Evolutionary conservation across 2,113 vertebrate genomes (phyloP), one percentile per base, ranked within the genome.

Genomic region (Gasterosteus aculeatus): DNA sequence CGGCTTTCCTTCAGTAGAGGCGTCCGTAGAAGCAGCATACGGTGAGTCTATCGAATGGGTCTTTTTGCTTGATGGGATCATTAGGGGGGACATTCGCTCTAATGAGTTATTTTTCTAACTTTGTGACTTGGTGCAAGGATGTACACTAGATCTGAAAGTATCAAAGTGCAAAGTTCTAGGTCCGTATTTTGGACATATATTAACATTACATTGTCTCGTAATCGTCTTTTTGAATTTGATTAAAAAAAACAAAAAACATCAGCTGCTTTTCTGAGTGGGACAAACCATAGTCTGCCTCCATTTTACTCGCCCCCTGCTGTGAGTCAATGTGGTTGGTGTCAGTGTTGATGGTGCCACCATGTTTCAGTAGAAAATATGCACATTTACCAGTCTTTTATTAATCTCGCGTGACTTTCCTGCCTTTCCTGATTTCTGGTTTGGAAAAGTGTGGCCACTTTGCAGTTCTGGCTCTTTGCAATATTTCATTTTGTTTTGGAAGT

Each of bases 41-140:
- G 90, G 93, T 94, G 65, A 89, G 92, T 82, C 54, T 63, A 54
- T 69, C 41, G 11, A 5, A 63, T 19, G 3, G 26, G 8, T 42
- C 8, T 41, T n/a, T n/a, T 39, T 57, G 26, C 8, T 47, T 60
- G 22, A 44, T 16, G 44, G 49, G 9, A 46, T 12, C 11, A 14
- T 35, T 12, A 58, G n/a, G 33, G 29, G 22, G 41, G 18, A 57
- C 4, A 12, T 11, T 16, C 44, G 7, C 29, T 33, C 22, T 22
- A 41, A 19, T 57, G 3, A 1, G 4, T n/a, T 53, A 29, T 46
- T 35, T 4, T n/a, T 54, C 11, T 22, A 16, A 11, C 9, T 18
- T 7, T 29, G 39, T 29, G 14, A 58, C 29, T 65, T 75, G 26
- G 47, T 57, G 49, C 22, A 39, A 42, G 15, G 14, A 72, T 54